Conservation (phyloP, 2,888 invertebrate genomes). For the Eueremaeus valkanovi region DNA sequence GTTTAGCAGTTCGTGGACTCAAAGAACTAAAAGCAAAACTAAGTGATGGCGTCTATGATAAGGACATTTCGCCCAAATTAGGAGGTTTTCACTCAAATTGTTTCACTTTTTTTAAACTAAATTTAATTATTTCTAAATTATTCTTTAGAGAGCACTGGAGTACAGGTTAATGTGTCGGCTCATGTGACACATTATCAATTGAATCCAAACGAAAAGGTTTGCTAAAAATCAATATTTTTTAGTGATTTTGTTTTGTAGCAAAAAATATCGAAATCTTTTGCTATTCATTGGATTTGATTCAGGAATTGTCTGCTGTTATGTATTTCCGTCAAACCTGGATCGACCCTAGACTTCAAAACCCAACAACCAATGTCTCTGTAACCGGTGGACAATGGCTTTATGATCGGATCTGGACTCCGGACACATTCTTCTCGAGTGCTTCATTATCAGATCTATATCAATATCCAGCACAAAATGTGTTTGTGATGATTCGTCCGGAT, state of each 20-base stretch:
- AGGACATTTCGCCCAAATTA: background rate
- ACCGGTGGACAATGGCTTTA: background rate
- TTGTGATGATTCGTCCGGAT: background rate
- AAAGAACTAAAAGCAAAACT: background rate
- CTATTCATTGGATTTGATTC: background rate
- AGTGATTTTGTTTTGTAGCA: too few relatives aligned
- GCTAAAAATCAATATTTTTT: background rate
- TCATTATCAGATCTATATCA: background rate
- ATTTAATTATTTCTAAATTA: too few relatives aligned
- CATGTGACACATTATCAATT: background rate
- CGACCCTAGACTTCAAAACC: background rate
- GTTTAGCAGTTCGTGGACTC: background rate
- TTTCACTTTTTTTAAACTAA: background rate
- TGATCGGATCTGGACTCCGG: background rate
- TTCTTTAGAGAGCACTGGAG: too few relatives aligned
- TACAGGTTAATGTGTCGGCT: too few relatives aligned
- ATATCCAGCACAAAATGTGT: background rate
- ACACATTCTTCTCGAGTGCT: background rate
- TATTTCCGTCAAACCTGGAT: slow-evolving; percentile 7
- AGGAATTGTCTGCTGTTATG: background rate
- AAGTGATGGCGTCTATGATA: background rate
- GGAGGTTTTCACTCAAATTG: background rate
- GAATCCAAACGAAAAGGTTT: background rate
- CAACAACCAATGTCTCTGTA: background rate
- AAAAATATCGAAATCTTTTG: too few relatives aligned